Evolutionary conservation across 1,140 invertebrate species (phyloP).

Genomic region (Rhopalosiphum padi): DNA sequence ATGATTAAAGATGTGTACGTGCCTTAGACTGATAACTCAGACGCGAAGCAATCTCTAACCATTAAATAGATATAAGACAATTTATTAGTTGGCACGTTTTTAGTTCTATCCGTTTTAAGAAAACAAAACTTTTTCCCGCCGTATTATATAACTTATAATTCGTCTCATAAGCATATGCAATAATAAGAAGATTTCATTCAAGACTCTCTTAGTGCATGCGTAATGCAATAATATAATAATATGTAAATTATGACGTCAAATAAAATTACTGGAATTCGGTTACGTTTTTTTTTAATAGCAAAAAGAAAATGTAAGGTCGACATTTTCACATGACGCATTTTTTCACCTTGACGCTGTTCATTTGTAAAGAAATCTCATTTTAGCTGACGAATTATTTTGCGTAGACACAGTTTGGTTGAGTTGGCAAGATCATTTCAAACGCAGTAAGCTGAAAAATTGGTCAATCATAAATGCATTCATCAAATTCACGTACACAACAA

Average conservation of each 20-base stretch:
- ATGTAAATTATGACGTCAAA: background rate
- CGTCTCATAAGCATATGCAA: background rate
- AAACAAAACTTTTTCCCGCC: background rate
- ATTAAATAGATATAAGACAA: background rate
- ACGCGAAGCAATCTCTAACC: background rate
- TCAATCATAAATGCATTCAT: conserved; percentile 30
- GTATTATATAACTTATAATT: background rate
- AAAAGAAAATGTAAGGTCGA: background rate
- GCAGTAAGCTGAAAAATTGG: background rate
- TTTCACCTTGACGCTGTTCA: background rate
- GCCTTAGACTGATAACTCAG: background rate
- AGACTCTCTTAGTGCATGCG: background rate
- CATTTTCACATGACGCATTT: background rate
- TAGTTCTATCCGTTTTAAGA: background rate
- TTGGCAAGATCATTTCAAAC: conserved; percentile 21
- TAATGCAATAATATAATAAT: too few relatives aligned
- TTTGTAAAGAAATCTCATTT: conserved; percentile 14
- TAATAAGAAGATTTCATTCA: background rate
- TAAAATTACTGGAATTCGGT: background rate
- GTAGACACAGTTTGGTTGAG: background rate
- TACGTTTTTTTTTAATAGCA: background rate
- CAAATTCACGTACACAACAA: background rate
- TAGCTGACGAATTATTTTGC: conserved; percentile 28
- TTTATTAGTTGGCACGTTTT: background rate
- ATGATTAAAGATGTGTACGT: background rate